Percentiles rank a stretch among this genome's conserved stretches.
Evolutionary conservation across 2,888 invertebrate genomes (phyloP).

Genomic region (Belgica antarctica): DNA sequence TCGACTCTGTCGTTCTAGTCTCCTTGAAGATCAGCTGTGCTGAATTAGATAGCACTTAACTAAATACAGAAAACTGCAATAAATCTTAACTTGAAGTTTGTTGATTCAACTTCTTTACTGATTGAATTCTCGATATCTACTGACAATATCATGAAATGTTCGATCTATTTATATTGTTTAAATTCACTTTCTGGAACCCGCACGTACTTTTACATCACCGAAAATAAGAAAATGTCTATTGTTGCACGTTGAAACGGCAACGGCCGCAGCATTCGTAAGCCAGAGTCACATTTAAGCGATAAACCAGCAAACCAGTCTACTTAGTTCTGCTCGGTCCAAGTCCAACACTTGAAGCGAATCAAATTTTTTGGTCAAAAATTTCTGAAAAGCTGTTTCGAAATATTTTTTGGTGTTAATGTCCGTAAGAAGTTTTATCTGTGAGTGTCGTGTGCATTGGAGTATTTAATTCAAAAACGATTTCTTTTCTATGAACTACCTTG

Average conservation of each 20-base stretch:
- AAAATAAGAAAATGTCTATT: background rate
- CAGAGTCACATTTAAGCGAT: background rate
- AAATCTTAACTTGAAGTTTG: background rate
- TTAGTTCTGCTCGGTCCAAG: background rate
- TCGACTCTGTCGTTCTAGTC: background rate
- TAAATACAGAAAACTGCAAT: constrained; percentile 20
- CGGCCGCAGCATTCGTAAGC: background rate
- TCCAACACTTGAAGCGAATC: constrained; percentile 1
- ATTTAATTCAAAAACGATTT: constrained; percentile 38
- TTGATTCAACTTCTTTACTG: constrained; percentile 36
- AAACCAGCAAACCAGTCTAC: background rate
- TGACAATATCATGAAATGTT: constrained; percentile 34
- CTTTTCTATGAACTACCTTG: constrained; percentile 27
- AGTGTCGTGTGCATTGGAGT: constrained; percentile 42
- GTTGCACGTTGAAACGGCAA: constrained; percentile 33
- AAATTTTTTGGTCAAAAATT: constrained; percentile 9
- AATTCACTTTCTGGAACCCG: constrained; percentile 4
- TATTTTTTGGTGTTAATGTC: background rate
- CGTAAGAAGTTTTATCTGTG: constrained; percentile 37
- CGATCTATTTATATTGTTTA: constrained; percentile 41
- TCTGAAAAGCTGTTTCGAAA: constrained; percentile 28
- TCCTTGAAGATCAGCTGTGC: background rate
- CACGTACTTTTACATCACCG: constrained; percentile 44
- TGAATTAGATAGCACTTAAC: background rate
- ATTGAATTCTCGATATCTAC: constrained; percentile 39